phyloP scores from a whole-genome alignment of 2,797 vertebrate species.

The Silurus aristotelis region DNA sequence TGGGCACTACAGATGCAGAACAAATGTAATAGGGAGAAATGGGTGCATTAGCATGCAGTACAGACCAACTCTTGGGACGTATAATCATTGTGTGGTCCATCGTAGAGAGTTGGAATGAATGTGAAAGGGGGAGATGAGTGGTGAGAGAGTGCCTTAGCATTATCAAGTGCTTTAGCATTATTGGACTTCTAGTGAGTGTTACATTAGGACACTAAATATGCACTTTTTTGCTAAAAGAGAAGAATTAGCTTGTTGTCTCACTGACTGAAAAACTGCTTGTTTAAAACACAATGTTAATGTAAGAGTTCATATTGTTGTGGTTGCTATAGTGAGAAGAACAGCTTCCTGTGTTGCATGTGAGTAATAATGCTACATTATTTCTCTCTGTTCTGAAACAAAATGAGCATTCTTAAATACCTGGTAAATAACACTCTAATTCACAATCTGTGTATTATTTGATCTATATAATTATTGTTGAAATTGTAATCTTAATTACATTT shows the following conservation, averaged over 20 bases:
- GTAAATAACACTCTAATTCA: no score
- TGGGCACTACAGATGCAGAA: constrained; percentile 2
- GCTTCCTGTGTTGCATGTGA: background rate
- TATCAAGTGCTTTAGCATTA: constrained; percentile 60
- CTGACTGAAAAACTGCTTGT: background rate
- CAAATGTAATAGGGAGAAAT: constrained; percentile 36
- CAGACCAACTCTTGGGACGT: constrained; percentile 12
- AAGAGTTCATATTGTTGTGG: background rate
- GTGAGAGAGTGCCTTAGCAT: constrained; percentile 55
- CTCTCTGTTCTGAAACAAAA: background rate
- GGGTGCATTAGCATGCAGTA: constrained; percentile 57
- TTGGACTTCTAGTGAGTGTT: constrained; percentile 19
- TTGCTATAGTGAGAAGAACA: background rate
- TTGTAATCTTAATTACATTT: no score
- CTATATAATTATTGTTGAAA: no score
- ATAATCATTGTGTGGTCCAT: background rate
- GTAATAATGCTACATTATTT: background rate
- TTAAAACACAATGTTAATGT: background rate
- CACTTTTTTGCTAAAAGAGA: background rate
- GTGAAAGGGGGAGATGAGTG: constrained; percentile 37
- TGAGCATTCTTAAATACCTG: background rate
- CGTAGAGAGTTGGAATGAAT: constrained; percentile 46
- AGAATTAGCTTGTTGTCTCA: background rate
- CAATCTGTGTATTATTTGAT: no score
- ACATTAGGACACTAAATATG: constrained; percentile 31